Conservation (phyloP, 2,113 vertebrate species). For the Pseudonaja textilis region DNA sequence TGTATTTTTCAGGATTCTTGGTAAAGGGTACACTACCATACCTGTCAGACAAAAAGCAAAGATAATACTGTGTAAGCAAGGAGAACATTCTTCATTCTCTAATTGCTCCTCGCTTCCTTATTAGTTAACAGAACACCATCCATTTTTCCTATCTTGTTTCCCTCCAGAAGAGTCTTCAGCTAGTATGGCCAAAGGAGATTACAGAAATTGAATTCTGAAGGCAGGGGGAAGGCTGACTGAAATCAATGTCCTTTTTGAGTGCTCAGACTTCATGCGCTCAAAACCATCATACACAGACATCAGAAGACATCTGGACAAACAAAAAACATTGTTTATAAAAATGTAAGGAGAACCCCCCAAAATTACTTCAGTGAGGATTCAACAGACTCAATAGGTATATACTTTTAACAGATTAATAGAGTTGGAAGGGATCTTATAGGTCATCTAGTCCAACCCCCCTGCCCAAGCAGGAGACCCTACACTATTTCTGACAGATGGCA, state of each 20-base stretch:
- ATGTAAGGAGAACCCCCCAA: not conserved
- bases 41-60: slow-evolving; percentile 64
- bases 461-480: too few relatives aligned
- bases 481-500: too few relatives aligned
- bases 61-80: not conserved
- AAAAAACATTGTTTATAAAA: not conserved
- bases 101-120: not conserved
- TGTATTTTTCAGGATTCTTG: slow-evolving; percentile 96
- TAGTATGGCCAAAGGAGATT: not conserved
- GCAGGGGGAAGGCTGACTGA: not conserved
- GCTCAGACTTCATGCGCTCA: not conserved
- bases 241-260: not conserved
- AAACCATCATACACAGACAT: not conserved
- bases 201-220: not conserved
- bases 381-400: not conserved
- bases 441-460: too few relatives aligned
- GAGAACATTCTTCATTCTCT: not conserved
- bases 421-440: too few relatives aligned
- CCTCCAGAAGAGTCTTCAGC: not conserved
- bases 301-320: not conserved
- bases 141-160: not conserved
- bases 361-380: not conserved
- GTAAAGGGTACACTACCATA: slow-evolving; percentile 89
- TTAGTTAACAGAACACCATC: not conserved
- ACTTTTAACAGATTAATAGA: not conserved